Evolutionary conservation across 1,140 invertebrate genomes (phyloP).

Genomic region (Frieseomelitta varia): DNA sequence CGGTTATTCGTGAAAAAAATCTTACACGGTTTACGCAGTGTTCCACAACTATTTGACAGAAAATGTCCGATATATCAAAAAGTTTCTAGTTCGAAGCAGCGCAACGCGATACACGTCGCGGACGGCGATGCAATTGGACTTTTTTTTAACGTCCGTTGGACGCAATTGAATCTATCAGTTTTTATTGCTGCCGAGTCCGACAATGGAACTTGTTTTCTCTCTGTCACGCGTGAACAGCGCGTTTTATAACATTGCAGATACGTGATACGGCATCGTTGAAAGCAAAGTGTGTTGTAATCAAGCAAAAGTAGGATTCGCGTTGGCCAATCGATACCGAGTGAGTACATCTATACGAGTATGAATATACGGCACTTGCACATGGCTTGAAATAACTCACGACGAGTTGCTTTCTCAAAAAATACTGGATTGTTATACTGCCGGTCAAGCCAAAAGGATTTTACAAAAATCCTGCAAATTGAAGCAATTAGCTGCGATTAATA

Average conservation of each 20-base stretch:
- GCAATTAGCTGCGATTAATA: no score
- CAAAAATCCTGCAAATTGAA: no score
- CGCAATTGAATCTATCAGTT: slow-evolving; percentile 4
- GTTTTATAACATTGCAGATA: neutral
- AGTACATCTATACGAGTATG: no score
- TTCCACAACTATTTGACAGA: neutral
- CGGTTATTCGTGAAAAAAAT: neutral
- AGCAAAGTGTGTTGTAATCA: neutral
- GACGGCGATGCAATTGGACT: neutral
- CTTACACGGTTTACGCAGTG: neutral
- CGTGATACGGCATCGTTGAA: neutral
- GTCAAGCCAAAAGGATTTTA: no score
- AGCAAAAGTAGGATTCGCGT: neutral
- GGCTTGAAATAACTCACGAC: neutral
- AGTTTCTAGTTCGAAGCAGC: neutral
- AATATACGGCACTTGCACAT: neutral
- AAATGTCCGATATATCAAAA: neutral
- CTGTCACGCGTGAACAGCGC: neutral
- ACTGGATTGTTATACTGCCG: neutral
- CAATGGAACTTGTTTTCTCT: slow-evolving; percentile 11
- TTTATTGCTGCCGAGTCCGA: neutral
- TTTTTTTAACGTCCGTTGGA: neutral
- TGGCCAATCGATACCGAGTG: neutral
- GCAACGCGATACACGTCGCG: neutral
- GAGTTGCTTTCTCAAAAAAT: neutral